Evolutionary conservation across 2,888 invertebrate species (phyloP), one percentile per base, ranked within the genome.

Genomic region (Unio pictorum): DNA sequence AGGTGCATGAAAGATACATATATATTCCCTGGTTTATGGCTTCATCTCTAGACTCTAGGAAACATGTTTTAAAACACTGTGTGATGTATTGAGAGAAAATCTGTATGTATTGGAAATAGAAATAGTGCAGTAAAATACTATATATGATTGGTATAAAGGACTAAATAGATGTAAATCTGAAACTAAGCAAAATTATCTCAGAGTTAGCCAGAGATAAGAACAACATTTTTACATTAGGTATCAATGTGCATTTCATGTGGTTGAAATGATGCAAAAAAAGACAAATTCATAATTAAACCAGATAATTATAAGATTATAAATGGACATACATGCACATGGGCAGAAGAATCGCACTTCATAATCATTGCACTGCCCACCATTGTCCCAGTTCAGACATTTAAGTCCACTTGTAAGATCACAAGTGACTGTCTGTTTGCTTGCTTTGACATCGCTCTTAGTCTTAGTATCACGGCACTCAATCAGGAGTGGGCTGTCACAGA

Each of bases 381-480:
- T 83, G 30, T 84, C 79, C 69, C 69, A 78, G 68, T 86, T 82
- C 69, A 80, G 72, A 70, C 86, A 86, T 34, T 77, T 78, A 26
- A 86, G 72, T 23, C 86, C 86, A n/a, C 79, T 73, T 11, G 71
- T 64, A 17, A 84, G 62, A 79, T 93, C 94, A 87, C 96, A 96
- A 80, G 94, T 93, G 0, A 94, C 94, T 84, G 94, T 93, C 67
- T 95, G 92, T 0, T 94, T 94, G 18, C 94, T 94, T 69, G 93
- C 92, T 80, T 94, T 94, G 0, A 93, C 92, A 0, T 92, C 89
- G 70, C 92, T 91, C 83, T 94, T 93, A 1, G 92, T 91, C 0
- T 90, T 91, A 0, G 93, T 93, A 0, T 94, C 94, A 57, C 95
- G 93, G 84, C 96, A 96, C 86, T 94, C 93, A 72, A 96, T 94